Evolutionary conservation across 2,797 vertebrate genomes (phyloP), one percentile per base, ranked within the genome.

Genomic region (Aulostomus chinensis): DNA sequence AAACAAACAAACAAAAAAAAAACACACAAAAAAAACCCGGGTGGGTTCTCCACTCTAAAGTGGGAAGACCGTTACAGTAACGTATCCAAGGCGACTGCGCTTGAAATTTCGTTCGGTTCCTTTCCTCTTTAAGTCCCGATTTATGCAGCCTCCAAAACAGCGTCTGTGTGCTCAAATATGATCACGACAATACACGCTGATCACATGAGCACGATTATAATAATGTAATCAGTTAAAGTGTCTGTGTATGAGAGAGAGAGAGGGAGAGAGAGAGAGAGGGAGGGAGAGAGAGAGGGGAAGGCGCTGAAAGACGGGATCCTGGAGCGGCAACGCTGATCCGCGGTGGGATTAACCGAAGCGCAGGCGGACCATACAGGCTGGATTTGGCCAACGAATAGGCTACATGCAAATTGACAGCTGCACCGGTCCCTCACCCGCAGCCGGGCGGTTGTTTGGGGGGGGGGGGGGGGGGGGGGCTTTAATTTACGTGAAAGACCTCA

Each of bases 371-470:
- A 24, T 37, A 40, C 66, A 76, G 82, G 12, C 78, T 68, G 75
- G 80, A 71, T 78, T 80, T 69, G 60, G 68, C 54, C 77, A 75
- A 77, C 63, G 75, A 74, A 83, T 83, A 21, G 9, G 26, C 26
- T 68, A 54, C 80, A 87, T 80, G 83, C 84, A 80, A 75, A 85
- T 68, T 80, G 87, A 85, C 87, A 88, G 85, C 84, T 88, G 89
- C 86, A 69, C 76, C 51, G 62, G 51, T 67, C 68, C 78, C 73
- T 72, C 73, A 76, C 84, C 81, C 28, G 21, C 62, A 73, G 61
- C 73, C 66, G 52, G 64, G 20, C 26, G 76, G 63, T 67, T 59
- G 57, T 68, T 55, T 53, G 10, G 15, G 26, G 18, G 38, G 2
- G 4, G 28, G n/a, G n/a, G 26, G 38, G 7, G 11, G 53, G 61